These are phyloP conservation scores for Thereva nobilitata DNA, from an alignment of 2,888 invertebrate genomes.

Conservation along the genomic window DNA sequence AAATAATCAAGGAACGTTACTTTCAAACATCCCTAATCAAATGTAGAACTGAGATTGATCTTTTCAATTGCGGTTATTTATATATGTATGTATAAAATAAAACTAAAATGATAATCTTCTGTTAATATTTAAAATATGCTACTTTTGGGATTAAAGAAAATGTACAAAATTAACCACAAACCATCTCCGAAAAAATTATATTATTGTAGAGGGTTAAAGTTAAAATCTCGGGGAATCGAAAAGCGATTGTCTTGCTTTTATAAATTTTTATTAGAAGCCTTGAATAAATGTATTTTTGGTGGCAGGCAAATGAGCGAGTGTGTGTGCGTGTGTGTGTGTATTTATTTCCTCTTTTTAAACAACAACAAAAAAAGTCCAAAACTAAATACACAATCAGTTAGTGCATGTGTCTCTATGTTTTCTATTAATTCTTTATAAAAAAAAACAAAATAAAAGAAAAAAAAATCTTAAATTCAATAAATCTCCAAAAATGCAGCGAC, in stretches of 20 bases:
- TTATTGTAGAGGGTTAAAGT: too few relatives aligned
- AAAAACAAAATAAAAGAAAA: conserved; percentile 19
- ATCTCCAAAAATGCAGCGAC: conserved; percentile 49
- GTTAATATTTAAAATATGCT: too few relatives aligned
- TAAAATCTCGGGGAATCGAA: too few relatives aligned
- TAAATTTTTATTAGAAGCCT: conserved; percentile 19
- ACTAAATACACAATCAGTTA: conserved; percentile 35
- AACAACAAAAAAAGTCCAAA: conserved; percentile 5
- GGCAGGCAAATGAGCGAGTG: conserved; percentile 43
- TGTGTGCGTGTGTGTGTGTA: conserved; percentile 40
- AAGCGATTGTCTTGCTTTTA: background rate
- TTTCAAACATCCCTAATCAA: too few relatives aligned
- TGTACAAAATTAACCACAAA: too few relatives aligned
- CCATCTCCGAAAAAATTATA: too few relatives aligned
- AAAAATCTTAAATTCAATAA: conserved; percentile 15
- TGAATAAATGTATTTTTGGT: conserved; percentile 40
- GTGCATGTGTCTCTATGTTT: conserved; percentile 39
- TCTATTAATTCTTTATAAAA: conserved; percentile 2
- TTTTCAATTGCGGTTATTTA: too few relatives aligned
- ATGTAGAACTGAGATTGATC: too few relatives aligned
- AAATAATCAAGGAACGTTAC: too few relatives aligned
- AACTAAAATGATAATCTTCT: too few relatives aligned
- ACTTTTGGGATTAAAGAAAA: too few relatives aligned
- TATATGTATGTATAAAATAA: too few relatives aligned
- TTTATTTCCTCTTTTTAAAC: conserved; percentile 3